A percentile compares a stretch with the other conserved stretches of the same genome.
Conservation (phyloP, 37 sponge, comb jelly and placozoan genomes). For the Tethya wilhelma region DNA sequence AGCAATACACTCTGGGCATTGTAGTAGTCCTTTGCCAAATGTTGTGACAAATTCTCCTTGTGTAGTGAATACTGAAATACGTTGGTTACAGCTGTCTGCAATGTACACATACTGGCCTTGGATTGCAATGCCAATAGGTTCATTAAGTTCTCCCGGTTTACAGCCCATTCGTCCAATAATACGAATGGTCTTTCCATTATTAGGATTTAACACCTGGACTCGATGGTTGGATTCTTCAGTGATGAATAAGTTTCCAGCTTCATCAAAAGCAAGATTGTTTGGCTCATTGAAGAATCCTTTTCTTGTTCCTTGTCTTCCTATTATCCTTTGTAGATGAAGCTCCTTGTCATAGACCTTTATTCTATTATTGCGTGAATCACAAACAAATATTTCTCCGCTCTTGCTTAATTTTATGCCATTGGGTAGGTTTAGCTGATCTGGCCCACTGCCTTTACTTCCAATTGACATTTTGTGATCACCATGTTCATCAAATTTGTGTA, state of each 20-base stretch:
- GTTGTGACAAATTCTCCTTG: slow-evolving; percentile 2
- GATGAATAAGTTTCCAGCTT: neutral
- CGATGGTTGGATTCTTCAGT: neutral
- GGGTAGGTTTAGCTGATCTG: no score
- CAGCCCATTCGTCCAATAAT: neutral
- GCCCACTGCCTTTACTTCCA: no score
- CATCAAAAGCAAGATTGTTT: neutral
- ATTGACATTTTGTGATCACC: no score
- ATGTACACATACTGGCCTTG: neutral
- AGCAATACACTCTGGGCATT: slow-evolving; percentile 1
- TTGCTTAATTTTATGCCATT: slow-evolving; percentile 1
- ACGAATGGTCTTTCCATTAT: neutral
- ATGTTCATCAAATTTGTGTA: no score
- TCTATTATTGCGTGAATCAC: slow-evolving; percentile 10
- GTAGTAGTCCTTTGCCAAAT: neutral
- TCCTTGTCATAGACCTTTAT: slow-evolving; percentile 10
- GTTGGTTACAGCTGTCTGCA: neutral
- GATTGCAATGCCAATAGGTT: neutral
- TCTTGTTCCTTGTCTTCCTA: neutral
- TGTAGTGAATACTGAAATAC: slow-evolving; percentile 10
- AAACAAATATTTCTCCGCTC: neutral
- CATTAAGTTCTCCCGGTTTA: neutral
- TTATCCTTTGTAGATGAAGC: neutral
- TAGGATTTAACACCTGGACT: neutral
- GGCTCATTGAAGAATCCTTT: neutral